phyloP scores from a whole-genome alignment of 1,140 invertebrate species.

The Diabrotica undecimpunctata region DNA sequence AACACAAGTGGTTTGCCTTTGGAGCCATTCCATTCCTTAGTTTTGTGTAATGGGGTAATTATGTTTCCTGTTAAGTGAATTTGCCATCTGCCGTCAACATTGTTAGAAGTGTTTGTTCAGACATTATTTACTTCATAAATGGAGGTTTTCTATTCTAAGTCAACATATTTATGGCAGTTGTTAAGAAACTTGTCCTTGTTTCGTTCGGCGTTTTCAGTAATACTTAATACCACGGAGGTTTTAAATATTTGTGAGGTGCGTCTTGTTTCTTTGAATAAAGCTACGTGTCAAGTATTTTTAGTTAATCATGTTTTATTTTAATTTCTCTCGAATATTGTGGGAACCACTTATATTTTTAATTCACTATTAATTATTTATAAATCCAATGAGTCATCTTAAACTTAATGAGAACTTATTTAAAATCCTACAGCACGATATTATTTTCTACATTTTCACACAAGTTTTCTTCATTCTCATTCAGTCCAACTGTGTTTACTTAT shows the following conservation, averaged over 20 bases:
- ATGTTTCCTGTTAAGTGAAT: constrained; percentile 2
- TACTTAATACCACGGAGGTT: background rate
- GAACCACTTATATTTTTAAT: too few species aligned
- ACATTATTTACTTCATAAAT: constrained; percentile 1
- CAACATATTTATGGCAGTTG: background rate
- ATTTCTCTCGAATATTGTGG: too few species aligned
- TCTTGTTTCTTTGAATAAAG: background rate
- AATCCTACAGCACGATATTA: too few species aligned
- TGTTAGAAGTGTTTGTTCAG: constrained; percentile 5
- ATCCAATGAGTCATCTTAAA: too few species aligned
- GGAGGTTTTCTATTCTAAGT: background rate
- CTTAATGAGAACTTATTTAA: too few species aligned
- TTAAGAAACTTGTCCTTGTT: background rate
- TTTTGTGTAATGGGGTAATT: constrained; percentile 2
- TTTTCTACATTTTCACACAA: too few species aligned
- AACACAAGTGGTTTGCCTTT: constrained; percentile 2
- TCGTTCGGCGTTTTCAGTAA: background rate
- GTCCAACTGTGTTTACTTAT: too few species aligned
- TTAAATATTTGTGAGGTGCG: background rate
- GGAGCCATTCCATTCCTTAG: background rate
- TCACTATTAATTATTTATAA: too few species aligned
- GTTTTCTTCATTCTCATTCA: too few species aligned
- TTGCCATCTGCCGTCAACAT: background rate
- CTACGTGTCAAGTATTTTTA: background rate
- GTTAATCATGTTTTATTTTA: too few species aligned